Percentiles rank a stretch among this genome's conserved stretches.
These are phyloP conservation scores for Buathra laborator DNA, from an alignment of 2,888 invertebrate genomes.

Conservation along the genomic window DNA sequence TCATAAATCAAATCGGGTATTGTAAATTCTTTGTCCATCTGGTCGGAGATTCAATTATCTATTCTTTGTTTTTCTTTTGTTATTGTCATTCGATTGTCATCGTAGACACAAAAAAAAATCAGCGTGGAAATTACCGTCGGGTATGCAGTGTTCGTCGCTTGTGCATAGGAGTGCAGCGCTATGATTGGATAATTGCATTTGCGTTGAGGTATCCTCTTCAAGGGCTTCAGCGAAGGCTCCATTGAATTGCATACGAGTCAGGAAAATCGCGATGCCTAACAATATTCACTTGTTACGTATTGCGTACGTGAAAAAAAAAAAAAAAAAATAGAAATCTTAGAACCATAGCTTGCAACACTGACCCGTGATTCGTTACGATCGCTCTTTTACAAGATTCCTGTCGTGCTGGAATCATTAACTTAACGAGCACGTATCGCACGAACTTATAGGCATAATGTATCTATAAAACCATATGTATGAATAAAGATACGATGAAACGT, in stretches of 20 bases:
- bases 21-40: background rate
- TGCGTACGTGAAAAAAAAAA: conserved; percentile 8
- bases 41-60: too few species aligned
- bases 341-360: conserved; percentile 24
- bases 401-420: conserved; percentile 61
- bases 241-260: background rate
- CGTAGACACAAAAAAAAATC: background rate
- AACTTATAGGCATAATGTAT: background rate
- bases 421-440: conserved; percentile 32
- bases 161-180: background rate
- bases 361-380: conserved; percentile 31
- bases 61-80: background rate
- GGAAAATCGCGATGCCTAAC: background rate
- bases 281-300: background rate
- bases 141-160: background rate
- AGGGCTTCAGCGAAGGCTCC: conserved; percentile 57
- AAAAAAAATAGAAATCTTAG: conserved; percentile 20
- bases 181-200: conserved; percentile 30
- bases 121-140: background rate
- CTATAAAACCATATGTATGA: conserved; percentile 19
- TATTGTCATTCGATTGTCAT: background rate
- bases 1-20: background rate
- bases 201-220: conserved; percentile 15
- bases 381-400: conserved; percentile 51
- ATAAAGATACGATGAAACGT: conserved; percentile 25